Conservation (phyloP, 2,888 invertebrate genomes). For the Aromia moschata region DNA sequence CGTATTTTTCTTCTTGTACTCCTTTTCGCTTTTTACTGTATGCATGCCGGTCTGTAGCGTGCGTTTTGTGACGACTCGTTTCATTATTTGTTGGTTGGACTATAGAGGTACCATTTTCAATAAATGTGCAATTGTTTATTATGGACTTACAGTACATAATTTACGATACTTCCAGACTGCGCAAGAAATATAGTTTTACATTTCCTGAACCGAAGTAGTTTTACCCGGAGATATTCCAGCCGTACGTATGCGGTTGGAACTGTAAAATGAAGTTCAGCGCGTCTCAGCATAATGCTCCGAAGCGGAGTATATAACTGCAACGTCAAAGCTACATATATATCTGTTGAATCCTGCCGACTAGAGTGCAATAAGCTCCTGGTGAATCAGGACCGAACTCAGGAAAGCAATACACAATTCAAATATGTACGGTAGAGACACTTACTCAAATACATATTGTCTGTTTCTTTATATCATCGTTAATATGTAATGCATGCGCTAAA, state of each 20-base stretch:
- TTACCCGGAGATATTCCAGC: conserved; percentile 30
- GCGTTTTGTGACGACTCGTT: no score
- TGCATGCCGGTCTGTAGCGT: no score
- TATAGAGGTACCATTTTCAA: conserved; percentile 33
- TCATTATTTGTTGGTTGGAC: no score
- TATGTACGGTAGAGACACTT: no score
- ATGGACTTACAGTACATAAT: conserved; percentile 40
- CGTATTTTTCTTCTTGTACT: no score
- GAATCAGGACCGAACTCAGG: no score
- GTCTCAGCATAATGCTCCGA: conserved; percentile 17
- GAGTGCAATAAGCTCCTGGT: no score
- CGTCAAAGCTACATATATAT: neutral
- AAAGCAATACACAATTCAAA: no score
- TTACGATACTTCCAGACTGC: conserved; percentile 41
- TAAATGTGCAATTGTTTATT: conserved; percentile 40
- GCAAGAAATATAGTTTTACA: conserved; percentile 49
- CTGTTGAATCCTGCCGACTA: conserved; percentile 10
- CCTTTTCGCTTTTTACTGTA: no score
- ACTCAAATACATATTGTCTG: no score
- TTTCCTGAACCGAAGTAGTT: conserved; percentile 36
- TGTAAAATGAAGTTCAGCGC: conserved; percentile 27
- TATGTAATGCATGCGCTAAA: no score
- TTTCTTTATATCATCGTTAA: no score
- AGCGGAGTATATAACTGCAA: conserved; percentile 12
- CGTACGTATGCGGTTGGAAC: conserved; percentile 22